These are phyloP conservation scores for Helicoverpa zea DNA, from an alignment of 1,140 invertebrate species.

Conservation along the genomic window DNA sequence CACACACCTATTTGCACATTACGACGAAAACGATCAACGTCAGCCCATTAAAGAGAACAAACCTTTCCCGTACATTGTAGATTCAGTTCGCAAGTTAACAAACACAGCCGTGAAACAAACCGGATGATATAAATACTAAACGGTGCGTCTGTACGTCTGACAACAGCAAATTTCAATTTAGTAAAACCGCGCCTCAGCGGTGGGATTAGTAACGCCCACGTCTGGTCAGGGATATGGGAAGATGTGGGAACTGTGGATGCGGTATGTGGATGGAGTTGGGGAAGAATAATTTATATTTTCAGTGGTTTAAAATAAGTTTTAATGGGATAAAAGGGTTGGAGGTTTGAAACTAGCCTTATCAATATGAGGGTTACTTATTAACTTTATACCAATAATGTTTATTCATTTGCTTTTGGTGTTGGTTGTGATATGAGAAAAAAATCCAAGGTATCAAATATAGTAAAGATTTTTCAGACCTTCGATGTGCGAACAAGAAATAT, in stretches of 20 bases:
- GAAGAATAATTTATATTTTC: neutral
- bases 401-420: too few relatives aligned
- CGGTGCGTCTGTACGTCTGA: conserved; percentile 49
- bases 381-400: too few relatives aligned
- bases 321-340: too few relatives aligned
- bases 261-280: neutral
- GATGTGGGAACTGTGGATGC: conserved; percentile 17
- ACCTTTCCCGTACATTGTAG: neutral
- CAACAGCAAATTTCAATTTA: conserved; percentile 81
- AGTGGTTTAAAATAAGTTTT: too few relatives aligned
- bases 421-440: too few relatives aligned
- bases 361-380: too few relatives aligned
- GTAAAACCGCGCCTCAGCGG: conserved; percentile 67
- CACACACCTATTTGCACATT: too few relatives aligned
- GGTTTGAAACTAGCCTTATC: too few relatives aligned
- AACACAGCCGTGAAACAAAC: conserved; percentile 5
- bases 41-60: neutral
- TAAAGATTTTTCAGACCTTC: too few relatives aligned
- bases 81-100: conserved; percentile 2
- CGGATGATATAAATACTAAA: conserved; percentile 24
- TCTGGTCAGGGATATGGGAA: neutral
- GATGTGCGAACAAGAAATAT: too few relatives aligned
- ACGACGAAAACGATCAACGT: too few relatives aligned
- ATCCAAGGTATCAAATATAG: too few relatives aligned
- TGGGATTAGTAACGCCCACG: conserved; percentile 40